Conservation (phyloP, 2,888 invertebrate genomes). For the Pseudococcus jackbeardsleyi region DNA sequence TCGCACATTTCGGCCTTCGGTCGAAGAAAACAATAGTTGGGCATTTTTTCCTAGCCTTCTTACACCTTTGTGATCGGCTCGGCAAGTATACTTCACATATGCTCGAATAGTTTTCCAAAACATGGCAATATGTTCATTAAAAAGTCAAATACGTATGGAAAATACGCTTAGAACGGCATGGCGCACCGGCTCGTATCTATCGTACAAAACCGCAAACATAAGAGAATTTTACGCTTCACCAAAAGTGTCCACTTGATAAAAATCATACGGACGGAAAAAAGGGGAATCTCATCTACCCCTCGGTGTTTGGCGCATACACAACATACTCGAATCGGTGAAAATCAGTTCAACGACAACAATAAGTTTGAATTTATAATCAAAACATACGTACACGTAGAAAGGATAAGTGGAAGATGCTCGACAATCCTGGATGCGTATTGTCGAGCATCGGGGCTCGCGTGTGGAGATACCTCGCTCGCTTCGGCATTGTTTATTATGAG, state of each 20-base stretch:
- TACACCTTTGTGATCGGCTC: too few relatives aligned
- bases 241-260: slow-evolving; percentile 19
- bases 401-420: slow-evolving; percentile 16
- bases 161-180: not conserved
- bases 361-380: slow-evolving; percentile 23
- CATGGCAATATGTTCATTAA: not conserved
- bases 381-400: not conserved
- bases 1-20: too few relatives aligned
- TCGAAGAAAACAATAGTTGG: too few relatives aligned
- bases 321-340: not conserved
- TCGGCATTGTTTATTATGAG: not conserved
- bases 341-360: not conserved
- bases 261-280: not conserved
- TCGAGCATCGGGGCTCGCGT: not conserved
- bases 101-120: too few relatives aligned
- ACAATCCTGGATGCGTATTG: not conserved
- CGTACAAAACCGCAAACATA: not conserved
- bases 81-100: too few relatives aligned
- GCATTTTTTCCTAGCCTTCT: too few relatives aligned
- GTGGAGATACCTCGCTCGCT: not conserved
- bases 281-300: not conserved
- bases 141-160: not conserved
- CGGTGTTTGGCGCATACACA: not conserved
- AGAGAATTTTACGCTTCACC: not conserved
- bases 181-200: not conserved